Percentiles rank a stretch among this genome's conserved stretches.
Conservation (phyloP, 2,888 invertebrate species). For the Stenotaenia linearis region DNA sequence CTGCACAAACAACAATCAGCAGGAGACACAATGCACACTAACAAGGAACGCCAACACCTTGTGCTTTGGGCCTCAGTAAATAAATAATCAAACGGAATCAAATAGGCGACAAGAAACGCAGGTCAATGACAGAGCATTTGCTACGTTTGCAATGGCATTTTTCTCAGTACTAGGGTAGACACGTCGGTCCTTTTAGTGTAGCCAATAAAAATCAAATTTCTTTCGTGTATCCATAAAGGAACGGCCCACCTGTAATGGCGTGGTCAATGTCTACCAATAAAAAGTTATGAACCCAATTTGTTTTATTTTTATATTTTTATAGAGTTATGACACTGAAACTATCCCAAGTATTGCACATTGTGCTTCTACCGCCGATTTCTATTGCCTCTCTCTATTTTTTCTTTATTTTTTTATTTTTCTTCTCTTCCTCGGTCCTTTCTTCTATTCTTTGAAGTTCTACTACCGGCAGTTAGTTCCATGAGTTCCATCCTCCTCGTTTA, state of each 20-base stretch:
- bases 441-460: constrained; percentile 11
- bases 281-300: constrained; percentile 26
- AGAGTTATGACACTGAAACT: constrained; percentile 24
- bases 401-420: not conserved
- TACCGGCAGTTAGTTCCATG: constrained; percentile 16
- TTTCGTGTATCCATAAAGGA: constrained; percentile 3
- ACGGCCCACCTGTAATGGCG: constrained; percentile 16
- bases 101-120: not conserved
- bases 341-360: constrained; percentile 21
- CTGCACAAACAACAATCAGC: constrained; percentile 16
- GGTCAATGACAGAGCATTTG: not conserved
- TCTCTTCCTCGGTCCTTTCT: not conserved
- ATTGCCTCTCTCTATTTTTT: not conserved
- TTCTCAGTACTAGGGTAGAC: not conserved
- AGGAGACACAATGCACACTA: constrained; percentile 26
- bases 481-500: constrained; percentile 26
- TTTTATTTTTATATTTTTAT: constrained; percentile 23
- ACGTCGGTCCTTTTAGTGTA: not conserved
- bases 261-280: constrained; percentile 12
- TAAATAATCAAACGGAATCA: constrained; percentile 22
- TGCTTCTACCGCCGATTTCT: constrained; percentile 1
- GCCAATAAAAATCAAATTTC: constrained; percentile 10
- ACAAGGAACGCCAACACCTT: constrained; percentile 6
- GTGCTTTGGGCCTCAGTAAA: not conserved
- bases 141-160: not conserved